phyloP scores from a whole-genome alignment of 2,888 invertebrate species.

The Lysandra bellargus region DNA sequence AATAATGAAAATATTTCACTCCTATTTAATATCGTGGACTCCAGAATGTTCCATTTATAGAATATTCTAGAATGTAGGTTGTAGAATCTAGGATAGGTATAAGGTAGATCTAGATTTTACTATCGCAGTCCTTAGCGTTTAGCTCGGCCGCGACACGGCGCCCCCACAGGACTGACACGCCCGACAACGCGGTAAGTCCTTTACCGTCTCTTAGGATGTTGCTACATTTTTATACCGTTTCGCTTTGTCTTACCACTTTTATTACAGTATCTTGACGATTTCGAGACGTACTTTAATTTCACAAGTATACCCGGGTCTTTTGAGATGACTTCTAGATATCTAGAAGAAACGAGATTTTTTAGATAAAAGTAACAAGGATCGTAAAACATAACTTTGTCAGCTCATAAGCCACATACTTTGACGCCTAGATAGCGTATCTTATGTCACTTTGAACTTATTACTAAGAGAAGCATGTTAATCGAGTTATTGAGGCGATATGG shows the following conservation, averaged over 20 bases:
- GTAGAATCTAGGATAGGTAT: not conserved
- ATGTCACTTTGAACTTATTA: conserved; percentile 34
- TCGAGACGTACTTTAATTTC: conserved; percentile 16
- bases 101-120: conserved; percentile 45
- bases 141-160: conserved; percentile 60
- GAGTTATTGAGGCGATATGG: conserved; percentile 42
- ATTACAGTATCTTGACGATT: conserved; percentile 37
- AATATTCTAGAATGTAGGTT: not conserved
- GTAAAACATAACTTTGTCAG: conserved; percentile 44
- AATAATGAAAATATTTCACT: not conserved
- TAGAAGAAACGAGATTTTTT: not conserved
- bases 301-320: not conserved
- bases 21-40: not conserved
- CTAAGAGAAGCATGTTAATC: conserved; percentile 37
- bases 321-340: not conserved
- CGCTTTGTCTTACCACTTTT: conserved; percentile 35
- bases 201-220: conserved; percentile 37
- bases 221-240: conserved; percentile 35
- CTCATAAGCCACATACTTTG: conserved; percentile 17
- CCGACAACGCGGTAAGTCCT: conserved; percentile 52
- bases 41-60: not conserved
- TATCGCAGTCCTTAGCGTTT: conserved; percentile 53
- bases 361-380: not conserved
- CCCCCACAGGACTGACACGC: conserved; percentile 47
- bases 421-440: conserved; percentile 22